Base-by-base conservation (phyloP, 1,140 invertebrate genomes). In the Rhizoglyphus robini region DNA sequence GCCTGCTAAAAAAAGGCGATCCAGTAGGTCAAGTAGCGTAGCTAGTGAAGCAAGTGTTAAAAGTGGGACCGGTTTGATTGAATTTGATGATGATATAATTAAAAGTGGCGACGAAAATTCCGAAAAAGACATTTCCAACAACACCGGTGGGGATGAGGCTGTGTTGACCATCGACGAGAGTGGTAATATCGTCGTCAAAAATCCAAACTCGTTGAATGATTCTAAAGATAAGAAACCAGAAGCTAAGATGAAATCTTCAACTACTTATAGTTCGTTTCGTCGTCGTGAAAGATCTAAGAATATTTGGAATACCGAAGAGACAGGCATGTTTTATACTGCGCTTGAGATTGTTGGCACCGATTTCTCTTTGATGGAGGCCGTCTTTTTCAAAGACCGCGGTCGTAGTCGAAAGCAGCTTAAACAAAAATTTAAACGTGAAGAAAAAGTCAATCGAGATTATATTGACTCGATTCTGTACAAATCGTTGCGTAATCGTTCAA, bases 331-430 rank as follows among this genome's bases (percentile, higher is more conserved):
- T 75, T 95, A 91, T 75, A 82, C 83, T 72, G 88, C 88, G n/a
- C 76, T 95, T 15, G 88, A 86, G 70, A 84, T 82, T 13, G 80
- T 92, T 61, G 90, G 91, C 0, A 90, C 90, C 0, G 90, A 94
- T 77, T 94, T 95, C 75, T 83, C 86, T 0, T 73, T 93, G 18
- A 93, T 95, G 88, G 78, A 83, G 62, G 81, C 81, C 58, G 76
- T 91, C n/a, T 91, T 93, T 75, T 85, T 60, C 23, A 54, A 57
- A 30, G 57, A 85, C 0, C 82, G 83, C 54, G 29, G 2, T 32
- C 79, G 90, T 63, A 83, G 82, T 1, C 76, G 90, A 3, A 75
- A 82, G 47, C 88, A 93, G 72, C 75, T 95, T 0, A 93, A 94
- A 74, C 76, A 86, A 13, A 92, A 85, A 71, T 85, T 81, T 71